Base-by-base conservation (phyloP, 2,888 invertebrate genomes). In the Brachyptera putata region DNA sequence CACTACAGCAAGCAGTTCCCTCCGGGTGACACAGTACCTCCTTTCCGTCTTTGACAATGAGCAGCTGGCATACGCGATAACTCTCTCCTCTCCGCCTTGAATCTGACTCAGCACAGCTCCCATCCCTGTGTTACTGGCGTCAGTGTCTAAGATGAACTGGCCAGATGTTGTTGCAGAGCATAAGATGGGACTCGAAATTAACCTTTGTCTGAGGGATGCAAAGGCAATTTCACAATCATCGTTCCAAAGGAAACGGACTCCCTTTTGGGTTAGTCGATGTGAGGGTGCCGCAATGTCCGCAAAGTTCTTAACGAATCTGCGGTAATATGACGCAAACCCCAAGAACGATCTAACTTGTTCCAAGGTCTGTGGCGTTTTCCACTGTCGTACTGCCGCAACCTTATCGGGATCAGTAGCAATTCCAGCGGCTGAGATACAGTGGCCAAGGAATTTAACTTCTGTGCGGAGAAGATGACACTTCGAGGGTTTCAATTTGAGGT, bases 51-150 rank as follows among this genome's bases (percentile, higher is more conserved):
- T n/a, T n/a, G n/a, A n/a, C n/a, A n/a, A n/a, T n/a, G n/a, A n/a
- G n/a, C n/a, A n/a, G n/a, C n/a, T n/a, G n/a, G n/a, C n/a, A n/a
- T n/a, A n/a, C n/a, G n/a, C n/a, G n/a, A n/a, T n/a, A n/a, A n/a
- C n/a, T n/a, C n/a, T n/a, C n/a, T n/a, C n/a, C n/a, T n/a, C n/a
- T n/a, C n/a, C n/a, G n/a, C n/a, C n/a, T n/a, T n/a, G n/a, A n/a
- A 22, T 16, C 50, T 18, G 65, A 3, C 49, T 62, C 1, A 65
- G 41, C 1, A 65, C 64, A 7, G 62, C 61, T 2, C 61, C 63
- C 1, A 65, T 24, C 0, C 58, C 61, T 21, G 30, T 55, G 16
- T 59, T 59, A 1, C 61, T 57, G n/a, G 64, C 63, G 56, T 65
- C 63, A 14, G 36, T 37, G 5, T 16, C 22, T 1, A 55, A 18